Evolutionary conservation across 2,113 vertebrate genomes (phyloP).

Genomic region (Rostratula benghalensis): DNA sequence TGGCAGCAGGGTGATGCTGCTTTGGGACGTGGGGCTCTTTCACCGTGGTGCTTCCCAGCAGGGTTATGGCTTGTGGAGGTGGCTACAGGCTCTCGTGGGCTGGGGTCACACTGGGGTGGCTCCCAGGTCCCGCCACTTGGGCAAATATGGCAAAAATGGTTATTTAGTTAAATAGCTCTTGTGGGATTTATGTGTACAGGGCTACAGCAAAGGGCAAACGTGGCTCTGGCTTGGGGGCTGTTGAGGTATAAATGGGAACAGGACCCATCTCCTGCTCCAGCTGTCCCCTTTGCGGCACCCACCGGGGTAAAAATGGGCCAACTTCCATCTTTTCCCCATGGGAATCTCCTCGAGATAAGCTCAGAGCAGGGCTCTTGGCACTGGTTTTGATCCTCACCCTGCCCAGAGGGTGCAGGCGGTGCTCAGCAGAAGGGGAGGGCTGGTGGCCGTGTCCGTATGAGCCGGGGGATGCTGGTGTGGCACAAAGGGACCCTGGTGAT

Average conservation of each 20-base stretch:
- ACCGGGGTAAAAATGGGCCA: neutral
- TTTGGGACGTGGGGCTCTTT: neutral
- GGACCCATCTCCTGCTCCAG: neutral
- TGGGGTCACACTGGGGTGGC: neutral
- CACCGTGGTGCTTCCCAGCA: fast-evolving
- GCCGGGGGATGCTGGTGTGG: neutral
- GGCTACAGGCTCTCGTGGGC: neutral
- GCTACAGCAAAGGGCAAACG: neutral
- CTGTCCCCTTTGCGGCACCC: neutral
- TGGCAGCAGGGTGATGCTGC: neutral
- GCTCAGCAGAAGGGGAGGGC: neutral
- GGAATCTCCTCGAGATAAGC: neutral
- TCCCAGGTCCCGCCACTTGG: neutral
- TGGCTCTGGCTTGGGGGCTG: neutral
- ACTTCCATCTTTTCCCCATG: neutral
- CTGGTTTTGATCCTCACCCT: neutral
- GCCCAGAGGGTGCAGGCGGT: neutral
- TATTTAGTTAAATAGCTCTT: neutral
- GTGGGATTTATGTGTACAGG: neutral
- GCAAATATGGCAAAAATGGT: neutral
- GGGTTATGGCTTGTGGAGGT: neutral
- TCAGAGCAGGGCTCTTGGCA: neutral
- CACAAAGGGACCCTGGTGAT: fast-evolving
- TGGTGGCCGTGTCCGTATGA: neutral
- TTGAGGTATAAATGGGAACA: neutral